Percentiles rank a stretch among this genome's conserved stretches.
Conservation (phyloP, 2,113 vertebrate species). For the Aix galericulata region DNA sequence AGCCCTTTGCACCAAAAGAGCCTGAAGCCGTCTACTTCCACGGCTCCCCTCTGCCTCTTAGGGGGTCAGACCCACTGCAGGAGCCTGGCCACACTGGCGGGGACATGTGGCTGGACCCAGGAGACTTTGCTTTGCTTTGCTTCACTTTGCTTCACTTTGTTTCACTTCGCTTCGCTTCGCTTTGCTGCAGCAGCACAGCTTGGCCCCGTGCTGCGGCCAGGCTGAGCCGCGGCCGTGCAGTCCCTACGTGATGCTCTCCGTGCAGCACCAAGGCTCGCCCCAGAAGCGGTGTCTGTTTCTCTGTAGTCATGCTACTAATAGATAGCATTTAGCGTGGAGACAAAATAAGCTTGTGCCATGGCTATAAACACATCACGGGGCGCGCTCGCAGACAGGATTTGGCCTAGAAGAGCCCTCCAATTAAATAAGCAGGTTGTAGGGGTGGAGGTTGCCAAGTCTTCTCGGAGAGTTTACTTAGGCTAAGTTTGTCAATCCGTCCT, state of each 20-base stretch:
- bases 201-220: neutral
- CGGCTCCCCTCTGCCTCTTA: neutral
- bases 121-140: neutral
- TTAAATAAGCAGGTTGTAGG: neutral
- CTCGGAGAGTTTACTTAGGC: neutral
- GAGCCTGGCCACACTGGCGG: neutral
- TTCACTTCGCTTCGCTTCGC: neutral
- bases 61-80: neutral
- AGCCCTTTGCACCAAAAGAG: neutral
- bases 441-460: neutral
- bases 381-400: neutral
- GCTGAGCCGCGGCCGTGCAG: neutral
- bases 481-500: neutral
- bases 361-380: neutral
- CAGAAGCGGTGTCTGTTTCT: neutral
- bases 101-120: fast-evolving
- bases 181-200: neutral
- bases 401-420: neutral
- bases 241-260: fast-evolving
- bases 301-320: neutral
- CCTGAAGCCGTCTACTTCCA: neutral
- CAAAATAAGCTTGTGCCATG: neutral
- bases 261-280: neutral
- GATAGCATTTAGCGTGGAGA: neutral
- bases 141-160: neutral